Base-by-base conservation (phyloP, 2,888 invertebrate genomes). In the Poecilobothrus nobilitatus region DNA sequence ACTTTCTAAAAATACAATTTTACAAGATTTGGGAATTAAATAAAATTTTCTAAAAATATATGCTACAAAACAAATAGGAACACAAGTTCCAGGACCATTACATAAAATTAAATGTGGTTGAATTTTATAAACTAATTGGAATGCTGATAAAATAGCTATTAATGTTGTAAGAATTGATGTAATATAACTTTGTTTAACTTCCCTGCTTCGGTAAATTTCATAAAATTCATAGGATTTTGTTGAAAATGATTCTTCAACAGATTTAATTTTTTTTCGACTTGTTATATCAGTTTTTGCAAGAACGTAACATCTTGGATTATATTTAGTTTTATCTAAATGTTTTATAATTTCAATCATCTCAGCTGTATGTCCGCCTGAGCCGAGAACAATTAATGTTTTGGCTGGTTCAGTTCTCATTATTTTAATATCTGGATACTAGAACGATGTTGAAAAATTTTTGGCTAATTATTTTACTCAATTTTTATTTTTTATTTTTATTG, bases 71-170 rank as follows among this genome's bases (percentile, higher is more conserved):
- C 95, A 95, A 68, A 97, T 84, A 5, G 98, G 98, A 70, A 99
- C 86, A 81, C 98, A 97, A 8, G 96, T 97, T 9, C 97, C 97
- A 64, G 98, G 98, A 0, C 99, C 98, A 84, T 98, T 97, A 81
- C 93, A 95, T 66, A 95, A 82, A 74, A 95, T 86, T 74, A 96
- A 78, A 79, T 94, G 88, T 1, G 97, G 97, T 72, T 85, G 86
- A 74, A 88, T 85, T 66, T 82, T 84, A 74, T 87, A 84, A 44
- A 95, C 81, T 20, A 93, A 74, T 69, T 91, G 91, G 75, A 92
- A 79, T 68, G 89, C 87, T 74, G 85, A 84, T 1, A 90, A 71
- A n/a, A 87, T 84, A 0, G 96, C 89, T 78, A 86, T 83, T 0
- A 93, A 33, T 3, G 96, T 96, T 66, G 92, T 92, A 73, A 89